A percentile compares a stretch with the other conserved stretches of the same genome.
These are phyloP conservation scores for Netelia fuscicornis DNA, from an alignment of 2,888 invertebrate genomes.

Conservation along the genomic window DNA sequence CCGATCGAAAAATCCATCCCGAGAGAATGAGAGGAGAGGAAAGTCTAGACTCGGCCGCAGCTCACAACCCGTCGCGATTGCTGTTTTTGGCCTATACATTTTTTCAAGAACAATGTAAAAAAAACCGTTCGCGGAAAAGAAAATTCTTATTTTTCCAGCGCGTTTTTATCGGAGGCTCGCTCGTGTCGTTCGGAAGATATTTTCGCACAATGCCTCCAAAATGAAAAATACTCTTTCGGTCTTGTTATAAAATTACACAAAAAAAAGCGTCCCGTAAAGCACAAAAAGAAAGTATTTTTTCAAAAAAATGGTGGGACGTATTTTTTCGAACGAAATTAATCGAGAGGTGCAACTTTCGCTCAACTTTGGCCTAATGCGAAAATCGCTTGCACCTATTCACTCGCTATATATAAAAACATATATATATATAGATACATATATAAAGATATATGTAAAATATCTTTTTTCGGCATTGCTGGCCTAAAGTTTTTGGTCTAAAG, in stretches of 20 bases:
- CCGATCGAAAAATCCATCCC: slow-evolving; percentile 23
- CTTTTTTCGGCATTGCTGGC: slow-evolving; percentile 71
- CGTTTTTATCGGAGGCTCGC: slow-evolving; percentile 15
- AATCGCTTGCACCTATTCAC: slow-evolving; percentile 54
- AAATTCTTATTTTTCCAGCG: slow-evolving; percentile 22
- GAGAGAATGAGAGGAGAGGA: slow-evolving; percentile 39
- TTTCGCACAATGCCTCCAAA: slow-evolving; percentile 38
- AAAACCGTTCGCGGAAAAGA: slow-evolving; percentile 7
- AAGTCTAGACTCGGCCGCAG: slow-evolving; percentile 23
- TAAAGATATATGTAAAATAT: slow-evolving; percentile 64
- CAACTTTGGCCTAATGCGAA: slow-evolving; percentile 75
- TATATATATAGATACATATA: slow-evolving; percentile 38
- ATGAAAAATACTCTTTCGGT: slow-evolving; percentile 62
- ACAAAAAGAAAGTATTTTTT: slow-evolving; percentile 68
- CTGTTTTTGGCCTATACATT: slow-evolving; percentile 63
- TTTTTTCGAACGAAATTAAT: slow-evolving; percentile 70
- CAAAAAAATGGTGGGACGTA: slow-evolving; percentile 36
- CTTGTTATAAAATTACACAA: slow-evolving; percentile 44
- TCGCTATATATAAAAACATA: slow-evolving; percentile 38
- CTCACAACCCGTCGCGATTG: slow-evolving; percentile 55
- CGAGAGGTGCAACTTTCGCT: slow-evolving; percentile 70
- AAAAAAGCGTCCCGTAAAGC: slow-evolving; percentile 45
- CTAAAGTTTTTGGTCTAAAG: slow-evolving; percentile 74
- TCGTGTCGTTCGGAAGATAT: slow-evolving; percentile 21
- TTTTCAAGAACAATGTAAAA: slow-evolving; percentile 30